Conservation (phyloP, 37 sponge, comb jelly and placozoan species). For the Chondrilla cf. caribensis region DNA sequence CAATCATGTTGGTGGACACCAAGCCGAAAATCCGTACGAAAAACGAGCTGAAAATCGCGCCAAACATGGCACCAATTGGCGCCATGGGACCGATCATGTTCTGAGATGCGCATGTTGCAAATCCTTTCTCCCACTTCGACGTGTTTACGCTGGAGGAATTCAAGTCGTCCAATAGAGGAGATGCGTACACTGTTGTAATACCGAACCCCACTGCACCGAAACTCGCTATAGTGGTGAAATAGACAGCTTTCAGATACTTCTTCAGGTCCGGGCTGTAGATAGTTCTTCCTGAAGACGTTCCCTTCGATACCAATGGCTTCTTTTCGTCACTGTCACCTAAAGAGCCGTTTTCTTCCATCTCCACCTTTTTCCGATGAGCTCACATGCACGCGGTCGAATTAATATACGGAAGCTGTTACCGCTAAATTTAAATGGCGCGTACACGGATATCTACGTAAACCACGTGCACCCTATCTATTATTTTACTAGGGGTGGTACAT, state of each 20-base stretch:
- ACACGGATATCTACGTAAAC: too few species aligned
- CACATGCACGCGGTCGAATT: too few species aligned
- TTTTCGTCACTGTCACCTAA: too few species aligned
- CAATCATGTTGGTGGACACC: not conserved
- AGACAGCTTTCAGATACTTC: not conserved
- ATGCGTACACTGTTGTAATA: not conserved
- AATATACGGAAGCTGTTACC: too few species aligned
- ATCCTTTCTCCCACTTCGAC: not conserved
- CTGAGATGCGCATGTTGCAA: not conserved
- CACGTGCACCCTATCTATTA: too few species aligned
- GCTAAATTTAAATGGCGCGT: too few species aligned
- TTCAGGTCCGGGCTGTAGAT: too few species aligned
- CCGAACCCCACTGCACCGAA: constrained; percentile 6
- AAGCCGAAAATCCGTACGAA: not conserved
- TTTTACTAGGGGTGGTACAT: too few species aligned
- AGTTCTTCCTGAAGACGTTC: too few species aligned
- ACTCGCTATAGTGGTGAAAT: not conserved
- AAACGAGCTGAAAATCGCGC: not conserved
- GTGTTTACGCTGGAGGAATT: not conserved
- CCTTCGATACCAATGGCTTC: too few species aligned
- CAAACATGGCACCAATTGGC: constrained; percentile 8
- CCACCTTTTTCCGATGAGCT: too few species aligned
- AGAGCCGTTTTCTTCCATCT: too few species aligned
- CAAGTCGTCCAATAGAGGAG: not conserved
- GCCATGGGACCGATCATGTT: not conserved